Conservation (phyloP, 2,888 invertebrate species). For the Pristionchus exspectatus region DNA sequence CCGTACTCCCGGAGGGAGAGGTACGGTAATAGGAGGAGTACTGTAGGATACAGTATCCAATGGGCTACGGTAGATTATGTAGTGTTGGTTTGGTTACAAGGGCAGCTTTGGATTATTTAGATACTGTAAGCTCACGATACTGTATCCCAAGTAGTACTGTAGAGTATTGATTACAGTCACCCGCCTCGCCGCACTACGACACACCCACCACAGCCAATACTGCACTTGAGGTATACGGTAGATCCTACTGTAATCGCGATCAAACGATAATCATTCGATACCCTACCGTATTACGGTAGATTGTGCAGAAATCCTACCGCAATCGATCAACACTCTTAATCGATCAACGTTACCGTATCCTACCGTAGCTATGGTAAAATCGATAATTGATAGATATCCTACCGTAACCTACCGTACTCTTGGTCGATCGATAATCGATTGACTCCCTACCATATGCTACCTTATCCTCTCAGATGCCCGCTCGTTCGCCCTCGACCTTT, state of each 20-base stretch:
- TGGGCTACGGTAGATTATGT: too few relatives aligned
- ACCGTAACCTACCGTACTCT: background rate
- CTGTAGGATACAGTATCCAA: background rate
- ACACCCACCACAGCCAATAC: background rate
- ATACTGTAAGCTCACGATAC: too few relatives aligned
- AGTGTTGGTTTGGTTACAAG: too few relatives aligned
- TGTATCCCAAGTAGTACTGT: too few relatives aligned
- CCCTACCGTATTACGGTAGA: background rate
- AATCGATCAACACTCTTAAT: too few relatives aligned
- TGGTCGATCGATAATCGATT: too few relatives aligned
- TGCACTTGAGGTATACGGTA: background rate
- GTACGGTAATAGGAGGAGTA: background rate
- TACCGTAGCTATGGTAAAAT: too few relatives aligned
- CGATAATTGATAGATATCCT: background rate
- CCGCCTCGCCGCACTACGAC: background rate
- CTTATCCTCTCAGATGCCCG: background rate
- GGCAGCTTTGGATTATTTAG: too few relatives aligned
- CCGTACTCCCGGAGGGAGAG: background rate
- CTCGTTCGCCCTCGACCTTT: background rate
- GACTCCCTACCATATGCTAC: too few relatives aligned
- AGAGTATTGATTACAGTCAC: background rate
- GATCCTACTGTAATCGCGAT: too few relatives aligned
- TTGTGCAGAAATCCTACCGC: too few relatives aligned
- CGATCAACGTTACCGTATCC: too few relatives aligned
- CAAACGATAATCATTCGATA: background rate